A percentile compares a stretch with the other conserved stretches of the same genome.
Conservation (phyloP, 1,140 invertebrate genomes). For the Leguminivora glycinivorella region DNA sequence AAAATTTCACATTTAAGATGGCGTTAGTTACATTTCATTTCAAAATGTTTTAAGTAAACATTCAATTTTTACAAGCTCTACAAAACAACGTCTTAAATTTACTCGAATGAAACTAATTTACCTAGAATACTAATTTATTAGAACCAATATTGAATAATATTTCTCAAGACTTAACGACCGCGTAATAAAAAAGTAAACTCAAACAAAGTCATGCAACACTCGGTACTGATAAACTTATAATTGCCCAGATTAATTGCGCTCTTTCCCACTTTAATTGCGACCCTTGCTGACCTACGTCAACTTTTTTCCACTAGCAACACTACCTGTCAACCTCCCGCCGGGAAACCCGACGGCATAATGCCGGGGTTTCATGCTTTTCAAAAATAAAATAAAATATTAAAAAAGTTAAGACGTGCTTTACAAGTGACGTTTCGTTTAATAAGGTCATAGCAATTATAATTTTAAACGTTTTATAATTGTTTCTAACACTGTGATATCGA, state of each 20-base stretch:
- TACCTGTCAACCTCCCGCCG: constrained; percentile 17
- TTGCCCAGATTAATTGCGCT: constrained; percentile 14
- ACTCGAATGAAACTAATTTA: too few species aligned
- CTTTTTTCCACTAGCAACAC: constrained; percentile 21
- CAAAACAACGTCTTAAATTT: too few species aligned
- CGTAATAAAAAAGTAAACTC: not conserved
- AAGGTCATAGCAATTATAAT: constrained; percentile 5
- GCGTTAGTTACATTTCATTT: too few species aligned
- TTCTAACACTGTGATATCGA: not conserved
- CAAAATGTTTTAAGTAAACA: too few species aligned
- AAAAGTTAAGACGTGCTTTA: not conserved
- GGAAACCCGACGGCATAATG: constrained; percentile 20
- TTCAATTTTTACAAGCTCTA: too few species aligned
- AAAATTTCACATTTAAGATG: too few species aligned
- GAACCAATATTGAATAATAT: too few species aligned
- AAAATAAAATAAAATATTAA: too few species aligned
- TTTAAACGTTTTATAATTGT: constrained; percentile 19
- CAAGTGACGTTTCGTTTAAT: constrained; percentile 22
- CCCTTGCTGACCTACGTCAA: constrained; percentile 18
- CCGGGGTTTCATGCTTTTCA: constrained; percentile 18
- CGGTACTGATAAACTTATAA: not conserved
- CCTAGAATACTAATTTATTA: too few species aligned
- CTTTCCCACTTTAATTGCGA: constrained; percentile 6
- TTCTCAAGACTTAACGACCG: too few species aligned
- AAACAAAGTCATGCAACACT: not conserved